Evolutionary conservation across 2,113 vertebrate genomes (phyloP).

Genomic region (Dasyornis broadbenti): DNA sequence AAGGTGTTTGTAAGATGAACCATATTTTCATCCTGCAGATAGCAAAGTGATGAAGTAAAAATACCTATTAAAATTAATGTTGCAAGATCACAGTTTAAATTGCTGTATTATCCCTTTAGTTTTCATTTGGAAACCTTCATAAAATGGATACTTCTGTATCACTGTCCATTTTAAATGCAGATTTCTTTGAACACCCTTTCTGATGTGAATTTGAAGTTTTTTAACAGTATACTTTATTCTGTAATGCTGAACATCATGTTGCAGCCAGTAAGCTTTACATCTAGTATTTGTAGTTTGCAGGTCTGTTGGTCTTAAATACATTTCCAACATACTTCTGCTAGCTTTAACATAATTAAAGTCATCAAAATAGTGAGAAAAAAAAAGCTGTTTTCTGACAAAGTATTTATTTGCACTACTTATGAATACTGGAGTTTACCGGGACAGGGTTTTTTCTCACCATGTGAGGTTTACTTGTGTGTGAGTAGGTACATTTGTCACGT

Average conservation of each 20-base stretch:
- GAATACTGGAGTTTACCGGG: slow-evolving; percentile 64
- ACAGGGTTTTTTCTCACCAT: slow-evolving; percentile 55
- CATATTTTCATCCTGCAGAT: slow-evolving; percentile 16
- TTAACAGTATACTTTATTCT: not conserved
- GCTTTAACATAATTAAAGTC: slow-evolving; percentile 40
- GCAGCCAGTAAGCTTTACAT: slow-evolving; percentile 44
- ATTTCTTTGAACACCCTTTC: slow-evolving; percentile 22
- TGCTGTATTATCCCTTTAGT: not conserved
- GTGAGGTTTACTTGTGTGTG: slow-evolving; percentile 61
- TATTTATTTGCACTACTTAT: slow-evolving; percentile 69
- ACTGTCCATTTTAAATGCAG: slow-evolving; percentile 1
- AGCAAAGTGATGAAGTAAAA: slow-evolving; percentile 14
- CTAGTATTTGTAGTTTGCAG: slow-evolving; percentile 37
- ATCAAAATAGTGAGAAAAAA: slow-evolving; percentile 47
- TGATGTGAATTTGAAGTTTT: slow-evolving; percentile 10
- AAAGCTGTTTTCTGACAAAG: not conserved
- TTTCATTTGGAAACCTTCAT: slow-evolving; percentile 6
- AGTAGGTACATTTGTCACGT: slow-evolving; percentile 62
- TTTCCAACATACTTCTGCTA: slow-evolving; percentile 42
- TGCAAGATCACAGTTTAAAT: slow-evolving; percentile 22
- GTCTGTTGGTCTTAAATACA: slow-evolving; percentile 27
- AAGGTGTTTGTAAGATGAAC: not conserved
- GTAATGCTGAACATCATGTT: slow-evolving; percentile 18
- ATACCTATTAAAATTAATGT: not conserved
- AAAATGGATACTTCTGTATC: not conserved